Evolutionary conservation across 2,797 vertebrate genomes (phyloP), one percentile per base, ranked within the genome.

Genomic region (Sebastes variabilis): DNA sequence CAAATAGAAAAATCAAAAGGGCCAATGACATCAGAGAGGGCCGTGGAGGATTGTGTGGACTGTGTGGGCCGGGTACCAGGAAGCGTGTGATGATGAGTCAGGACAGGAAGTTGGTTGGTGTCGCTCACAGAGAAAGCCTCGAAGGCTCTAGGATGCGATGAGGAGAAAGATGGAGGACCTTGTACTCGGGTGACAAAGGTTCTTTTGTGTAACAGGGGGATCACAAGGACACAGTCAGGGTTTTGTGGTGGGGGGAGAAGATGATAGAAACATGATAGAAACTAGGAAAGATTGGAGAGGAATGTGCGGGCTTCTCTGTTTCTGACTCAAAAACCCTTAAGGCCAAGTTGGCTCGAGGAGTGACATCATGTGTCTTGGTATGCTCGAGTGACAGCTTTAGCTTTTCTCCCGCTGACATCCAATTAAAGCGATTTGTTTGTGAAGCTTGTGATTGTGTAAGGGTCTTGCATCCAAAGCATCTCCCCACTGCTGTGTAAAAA

Each of bases 291-390:
- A 90, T 88, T 91, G 87, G 54, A 62, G 20, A 74, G 73, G 88
- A 92, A 94, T 94, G 93, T 85, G 81, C 80, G 60, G 77, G 71
- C 72, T 87, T 88, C 89, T 93, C 89, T 92, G 89, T 93, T 84
- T 86, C 79, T 32, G 84, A 88, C 71, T 80, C 79, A 88, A 91
- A 54, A 92, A 65, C 80, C 88, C 92, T 92, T 18, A 54, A 86
- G 94, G 93, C 90, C 60, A 85, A 72, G 73, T 70, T 64, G 87
- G 77, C 66, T 82, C 22, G 61, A 79, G 38, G 29, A 62, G 79
- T 92, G 93, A 92, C 91, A 92, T 94, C 90, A 92, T 88, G 67
- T 68, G 36, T 75, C 58, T 52, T 78, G 86, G 86, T 80, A 89
- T 83, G 85, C 61, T 72, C 3, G 52, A 79, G 64, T 79, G 32